These are phyloP conservation scores for Bovichtus diacanthus DNA, from an alignment of 2,797 vertebrate species.

Conservation along the genomic window DNA sequence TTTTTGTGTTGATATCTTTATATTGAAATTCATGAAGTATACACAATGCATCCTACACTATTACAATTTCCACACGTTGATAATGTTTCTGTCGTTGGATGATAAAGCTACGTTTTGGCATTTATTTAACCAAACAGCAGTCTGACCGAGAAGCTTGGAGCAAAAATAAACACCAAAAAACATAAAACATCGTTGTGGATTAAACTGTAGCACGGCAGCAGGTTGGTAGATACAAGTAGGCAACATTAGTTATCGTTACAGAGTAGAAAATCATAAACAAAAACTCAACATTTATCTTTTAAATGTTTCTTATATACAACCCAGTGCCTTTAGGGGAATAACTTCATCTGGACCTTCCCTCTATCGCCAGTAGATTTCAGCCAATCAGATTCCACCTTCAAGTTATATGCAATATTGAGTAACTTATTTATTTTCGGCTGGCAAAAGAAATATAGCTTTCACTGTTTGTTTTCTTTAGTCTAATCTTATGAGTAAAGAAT, in stretches of 20 bases:
- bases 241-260: constrained; percentile 91
- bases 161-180: constrained; percentile 63
- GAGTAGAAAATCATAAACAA: constrained; percentile 87
- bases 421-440: constrained; percentile 28
- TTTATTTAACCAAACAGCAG: constrained; percentile 88
- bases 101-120: constrained; percentile 91
- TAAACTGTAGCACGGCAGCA: constrained; percentile 85
- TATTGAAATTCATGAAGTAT: constrained; percentile 94
- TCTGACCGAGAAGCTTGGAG: constrained; percentile 85
- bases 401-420: constrained; percentile 49
- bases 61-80: constrained; percentile 92
- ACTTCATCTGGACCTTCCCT: constrained; percentile 74
- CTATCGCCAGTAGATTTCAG: constrained; percentile 80
- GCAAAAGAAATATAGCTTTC: not conserved
- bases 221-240: constrained; percentile 85
- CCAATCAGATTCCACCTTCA: constrained; percentile 82
- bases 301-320: constrained; percentile 91
- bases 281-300: constrained; percentile 69
- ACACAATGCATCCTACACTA: constrained; percentile 95
- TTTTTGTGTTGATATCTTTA: constrained; percentile 85
- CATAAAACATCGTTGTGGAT: constrained; percentile 74
- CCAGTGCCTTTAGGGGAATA: constrained; percentile 88
- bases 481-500: constrained; percentile 11
- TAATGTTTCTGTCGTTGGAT: constrained; percentile 86
- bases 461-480: not conserved